Base-by-base conservation (phyloP, 92 coral and sea anemone species). In the Zoanthus sociatus region DNA sequence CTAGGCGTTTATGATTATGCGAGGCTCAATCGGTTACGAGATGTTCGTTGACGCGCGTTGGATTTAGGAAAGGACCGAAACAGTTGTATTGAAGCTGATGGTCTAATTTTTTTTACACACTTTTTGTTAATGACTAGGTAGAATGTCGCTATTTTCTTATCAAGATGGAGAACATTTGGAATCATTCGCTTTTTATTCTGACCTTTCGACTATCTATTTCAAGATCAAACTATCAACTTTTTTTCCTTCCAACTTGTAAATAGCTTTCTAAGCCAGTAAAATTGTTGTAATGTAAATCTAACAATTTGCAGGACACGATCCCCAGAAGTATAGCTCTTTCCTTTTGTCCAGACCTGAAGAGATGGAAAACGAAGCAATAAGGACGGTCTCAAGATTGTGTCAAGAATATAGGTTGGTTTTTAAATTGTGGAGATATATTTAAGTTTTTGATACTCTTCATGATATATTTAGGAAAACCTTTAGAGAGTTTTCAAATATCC, bases 331-430 rank as follows among this genome's bases (percentile, higher is more conserved):
- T 83, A 77, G 79, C 55, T 76, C 96, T 10, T 93, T 93, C 56
- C 71, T 93, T 21, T 70, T 82, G 37, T 82, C 93, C 31, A 91
- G 96, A 21, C 96, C 96, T 16, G 94, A 92, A 78, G 86, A 31
- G 46, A 93, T 93, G 96, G 96, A 93, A 84, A 87, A 93, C 78
- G 77, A 92, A 60, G 96, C 96, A 9, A 93, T 93, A 72, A 94
- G 74, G 12, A 87, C 92, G 84, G 94, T 93, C n/a, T 90, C 90
- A 56, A 76, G 87, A 9, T 90, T 93, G 13, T 93, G 94, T 26
- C 56, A 85, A 67, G 91, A 89, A 50, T 93, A 89, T 78, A 73
- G 91, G 93, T 90, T 54, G 21, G 47, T 81, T 81, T 17, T 20
- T 63, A 63, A 4, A 50, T 11, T 7, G 1, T 50, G 55, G 55